Percentiles rank a stretch among this genome's conserved stretches.
Evolutionary conservation across 2,888 invertebrate species (phyloP).

Genomic region (Sinodicranocentrus sp.): DNA sequence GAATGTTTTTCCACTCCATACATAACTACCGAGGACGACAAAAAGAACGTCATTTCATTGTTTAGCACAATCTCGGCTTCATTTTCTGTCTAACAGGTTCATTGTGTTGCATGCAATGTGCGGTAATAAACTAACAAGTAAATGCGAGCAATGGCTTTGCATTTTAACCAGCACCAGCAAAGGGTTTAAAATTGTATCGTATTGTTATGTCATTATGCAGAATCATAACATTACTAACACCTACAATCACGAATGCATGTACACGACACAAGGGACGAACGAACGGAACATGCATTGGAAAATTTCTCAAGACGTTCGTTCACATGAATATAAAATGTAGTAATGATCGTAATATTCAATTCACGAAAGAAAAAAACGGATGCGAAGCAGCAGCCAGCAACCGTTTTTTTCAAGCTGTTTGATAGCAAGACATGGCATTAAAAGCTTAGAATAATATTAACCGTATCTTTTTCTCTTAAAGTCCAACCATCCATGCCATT

Average conservation of each 20-base stretch:
- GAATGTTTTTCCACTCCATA: neutral
- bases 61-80: neutral
- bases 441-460: slow-evolving; percentile 5
- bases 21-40: neutral
- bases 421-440: neutral
- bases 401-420: neutral
- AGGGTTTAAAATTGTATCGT: slow-evolving; percentile 16
- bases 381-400: slow-evolving; percentile 1
- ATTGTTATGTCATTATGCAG: slow-evolving; percentile 60
- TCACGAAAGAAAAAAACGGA: slow-evolving; percentile 40
- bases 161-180: neutral
- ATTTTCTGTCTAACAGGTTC: slow-evolving; percentile 15
- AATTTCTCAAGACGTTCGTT: slow-evolving; percentile 57
- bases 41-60: slow-evolving; percentile 26
- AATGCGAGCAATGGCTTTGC: slow-evolving; percentile 38
- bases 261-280: slow-evolving; percentile 17
- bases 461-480: neutral
- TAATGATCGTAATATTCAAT: slow-evolving; percentile 55
- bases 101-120: slow-evolving; percentile 30
- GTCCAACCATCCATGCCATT: slow-evolving; percentile 42
- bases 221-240: slow-evolving; percentile 46
- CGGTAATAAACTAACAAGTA: neutral
- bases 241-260: slow-evolving; percentile 19
- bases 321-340: slow-evolving; percentile 60
- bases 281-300: slow-evolving; percentile 39